Evolutionary conservation across 1,140 invertebrate genomes (phyloP).

Genomic region (Tyrophagus putrescentiae): DNA sequence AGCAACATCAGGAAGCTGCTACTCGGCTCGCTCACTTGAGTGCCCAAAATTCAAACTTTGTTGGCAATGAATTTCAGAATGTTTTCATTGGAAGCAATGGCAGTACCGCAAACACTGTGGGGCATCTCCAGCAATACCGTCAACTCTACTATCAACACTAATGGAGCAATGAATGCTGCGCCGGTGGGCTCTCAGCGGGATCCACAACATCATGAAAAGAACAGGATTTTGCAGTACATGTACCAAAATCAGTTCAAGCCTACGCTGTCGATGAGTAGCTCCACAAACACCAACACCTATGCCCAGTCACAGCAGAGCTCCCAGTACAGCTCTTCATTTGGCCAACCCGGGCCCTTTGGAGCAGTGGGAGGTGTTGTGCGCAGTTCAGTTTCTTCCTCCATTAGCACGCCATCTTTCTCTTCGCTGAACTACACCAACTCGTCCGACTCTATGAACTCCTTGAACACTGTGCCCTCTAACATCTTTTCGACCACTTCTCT

Average conservation of each 20-base stretch:
- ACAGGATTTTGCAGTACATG: too few relatives aligned
- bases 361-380: neutral
- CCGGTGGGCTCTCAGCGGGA: too few relatives aligned
- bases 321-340: neutral
- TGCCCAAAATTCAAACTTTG: neutral
- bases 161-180: neutral
- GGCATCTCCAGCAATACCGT: neutral
- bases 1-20: constrained; percentile 15
- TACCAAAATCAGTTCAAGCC: too few relatives aligned
- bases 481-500: neutral
- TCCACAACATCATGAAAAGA: too few relatives aligned
- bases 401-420: neutral
- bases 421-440: neutral
- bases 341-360: neutral
- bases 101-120: neutral
- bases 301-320: neutral
- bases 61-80: constrained; percentile 2
- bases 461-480: neutral
- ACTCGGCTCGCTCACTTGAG: neutral
- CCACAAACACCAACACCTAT: neutral
- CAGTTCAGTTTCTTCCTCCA: neutral
- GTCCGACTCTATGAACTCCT: neutral
- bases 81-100: neutral
- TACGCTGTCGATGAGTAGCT: neutral
- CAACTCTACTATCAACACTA: neutral